Conservation (phyloP, 2,888 invertebrate genomes). For the Aporophyla nigra region DNA sequence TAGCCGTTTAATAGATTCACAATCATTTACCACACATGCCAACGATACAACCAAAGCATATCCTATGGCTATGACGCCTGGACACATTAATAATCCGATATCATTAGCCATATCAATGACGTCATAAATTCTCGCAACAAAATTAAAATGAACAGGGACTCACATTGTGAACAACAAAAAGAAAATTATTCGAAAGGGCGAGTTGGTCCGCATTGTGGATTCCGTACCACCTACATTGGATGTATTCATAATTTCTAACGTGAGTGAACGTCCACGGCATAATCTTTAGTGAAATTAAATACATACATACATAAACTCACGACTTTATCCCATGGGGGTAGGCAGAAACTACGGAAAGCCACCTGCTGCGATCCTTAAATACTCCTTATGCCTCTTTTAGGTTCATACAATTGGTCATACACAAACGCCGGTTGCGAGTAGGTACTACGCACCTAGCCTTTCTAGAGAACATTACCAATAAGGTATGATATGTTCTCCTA, state of each 20-base stretch:
- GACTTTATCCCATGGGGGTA: too few species aligned
- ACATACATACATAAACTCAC: too few species aligned
- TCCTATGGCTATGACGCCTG: slow-evolving; percentile 7
- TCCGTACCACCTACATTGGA: neutral
- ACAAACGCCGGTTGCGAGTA: too few species aligned
- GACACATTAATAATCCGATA: slow-evolving; percentile 36
- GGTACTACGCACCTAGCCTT: too few species aligned
- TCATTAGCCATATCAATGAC: slow-evolving; percentile 38
- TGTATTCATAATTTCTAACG: neutral
- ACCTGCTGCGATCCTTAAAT: too few species aligned
- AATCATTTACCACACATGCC: neutral
- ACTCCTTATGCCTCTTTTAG: too few species aligned
- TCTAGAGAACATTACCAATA: too few species aligned
- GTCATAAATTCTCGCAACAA: slow-evolving; percentile 33
- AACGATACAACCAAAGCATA: neutral
- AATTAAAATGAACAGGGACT: slow-evolving; percentile 18
- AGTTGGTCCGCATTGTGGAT: neutral
- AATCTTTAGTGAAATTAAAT: neutral
- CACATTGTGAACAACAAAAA: slow-evolving; percentile 2
- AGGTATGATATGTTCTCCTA: too few species aligned
- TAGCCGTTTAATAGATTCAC: neutral
- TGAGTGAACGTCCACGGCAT: neutral
- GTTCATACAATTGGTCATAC: too few species aligned
- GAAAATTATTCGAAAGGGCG: neutral
- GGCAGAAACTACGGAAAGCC: too few species aligned